These are phyloP conservation scores for Dryadula phaetusa DNA, from an alignment of 2,888 invertebrate genomes.

Conservation along the genomic window DNA sequence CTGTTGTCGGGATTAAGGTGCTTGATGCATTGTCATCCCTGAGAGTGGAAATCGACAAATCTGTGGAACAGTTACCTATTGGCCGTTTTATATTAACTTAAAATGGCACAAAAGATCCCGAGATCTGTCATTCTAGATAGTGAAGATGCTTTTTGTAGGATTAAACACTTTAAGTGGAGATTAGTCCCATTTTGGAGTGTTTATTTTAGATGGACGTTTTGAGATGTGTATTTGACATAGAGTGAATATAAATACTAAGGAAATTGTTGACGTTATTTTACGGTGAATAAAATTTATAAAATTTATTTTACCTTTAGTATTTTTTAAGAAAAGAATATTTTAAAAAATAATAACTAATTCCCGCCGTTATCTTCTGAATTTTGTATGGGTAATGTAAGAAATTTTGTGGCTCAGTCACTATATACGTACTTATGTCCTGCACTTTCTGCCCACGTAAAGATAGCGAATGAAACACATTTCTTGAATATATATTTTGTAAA, in stretches of 20 bases:
- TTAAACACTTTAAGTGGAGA: conserved; percentile 66
- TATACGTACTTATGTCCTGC: too few relatives aligned
- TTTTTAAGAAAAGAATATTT: too few relatives aligned
- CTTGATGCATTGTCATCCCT: conserved; percentile 71
- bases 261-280: not conserved
- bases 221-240: conserved; percentile 20
- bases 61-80: conserved; percentile 46
- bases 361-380: too few relatives aligned
- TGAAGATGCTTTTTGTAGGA: conserved; percentile 62
- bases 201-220: conserved; percentile 47
- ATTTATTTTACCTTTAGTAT: too few relatives aligned
- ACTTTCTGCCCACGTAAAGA: too few relatives aligned
- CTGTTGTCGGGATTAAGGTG: conserved; percentile 81
- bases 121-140: conserved; percentile 79
- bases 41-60: conserved; percentile 64
- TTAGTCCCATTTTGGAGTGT: conserved; percentile 53
- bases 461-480: too few relatives aligned
- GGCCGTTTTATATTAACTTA: conserved; percentile 35
- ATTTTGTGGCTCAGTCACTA: too few relatives aligned
- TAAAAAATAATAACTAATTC: too few relatives aligned
- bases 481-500: too few relatives aligned
- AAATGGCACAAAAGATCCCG: conserved; percentile 60
- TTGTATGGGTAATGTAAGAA: too few relatives aligned
- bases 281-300: not conserved
- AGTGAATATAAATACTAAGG: not conserved